A percentile compares a stretch with the other conserved stretches of the same genome.
These are phyloP conservation scores for Caenorhabditis sp. DNA, from an alignment of 2,888 invertebrate species.

Conservation along the genomic window DNA sequence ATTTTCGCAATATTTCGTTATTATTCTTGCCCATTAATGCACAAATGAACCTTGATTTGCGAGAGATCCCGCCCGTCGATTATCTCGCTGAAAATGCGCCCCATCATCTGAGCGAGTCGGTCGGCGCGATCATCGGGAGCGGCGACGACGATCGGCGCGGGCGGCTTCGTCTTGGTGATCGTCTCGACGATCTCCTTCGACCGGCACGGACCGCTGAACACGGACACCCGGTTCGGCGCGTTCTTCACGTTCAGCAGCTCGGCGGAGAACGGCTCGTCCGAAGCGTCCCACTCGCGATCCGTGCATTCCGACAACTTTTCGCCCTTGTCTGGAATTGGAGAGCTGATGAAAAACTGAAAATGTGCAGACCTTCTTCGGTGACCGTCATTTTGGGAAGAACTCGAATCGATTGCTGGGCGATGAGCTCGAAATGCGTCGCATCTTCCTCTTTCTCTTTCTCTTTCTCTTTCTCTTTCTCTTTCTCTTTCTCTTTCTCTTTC, in stretches of 20 bases:
- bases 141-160: not conserved
- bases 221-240: conserved; percentile 49
- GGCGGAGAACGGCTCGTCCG: conserved; percentile 61
- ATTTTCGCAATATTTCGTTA: not conserved
- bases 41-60: conserved; percentile 28
- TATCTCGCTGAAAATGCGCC: conserved; percentile 22
- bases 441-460: not conserved
- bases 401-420: conserved; percentile 26
- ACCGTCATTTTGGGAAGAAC: conserved; percentile 33
- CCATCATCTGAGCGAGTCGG: conserved; percentile 26
- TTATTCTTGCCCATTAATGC: not conserved
- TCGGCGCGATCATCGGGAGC: conserved; percentile 25
- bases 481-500: not conserved
- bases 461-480: not conserved
- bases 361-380: conserved; percentile 34
- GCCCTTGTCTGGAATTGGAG: conserved; percentile 34
- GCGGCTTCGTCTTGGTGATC: conserved; percentile 20
- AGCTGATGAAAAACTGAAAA: not conserved
- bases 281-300: conserved; percentile 63
- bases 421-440: not conserved
- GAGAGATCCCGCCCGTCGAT: conserved; percentile 25
- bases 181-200: conserved; percentile 28
- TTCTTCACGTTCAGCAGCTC: conserved; percentile 66
- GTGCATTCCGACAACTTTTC: conserved; percentile 56
- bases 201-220: conserved; percentile 46